Evolutionary conservation across 2,113 vertebrate species (phyloP).

Genomic region (Catharus minimus): DNA sequence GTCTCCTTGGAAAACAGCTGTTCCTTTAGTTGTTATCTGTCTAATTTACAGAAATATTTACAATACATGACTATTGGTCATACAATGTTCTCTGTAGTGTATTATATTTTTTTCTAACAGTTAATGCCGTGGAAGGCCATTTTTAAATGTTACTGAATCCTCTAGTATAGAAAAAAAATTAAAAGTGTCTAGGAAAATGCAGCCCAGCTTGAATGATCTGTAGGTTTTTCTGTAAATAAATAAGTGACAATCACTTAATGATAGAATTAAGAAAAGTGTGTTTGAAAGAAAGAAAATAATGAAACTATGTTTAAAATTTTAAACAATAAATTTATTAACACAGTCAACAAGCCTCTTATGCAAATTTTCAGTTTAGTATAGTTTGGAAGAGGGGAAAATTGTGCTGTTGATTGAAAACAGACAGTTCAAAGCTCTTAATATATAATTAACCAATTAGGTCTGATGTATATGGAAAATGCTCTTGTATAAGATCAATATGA

Average conservation of each 20-base stretch:
- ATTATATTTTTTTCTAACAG: not conserved
- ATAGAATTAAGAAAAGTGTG: not conserved
- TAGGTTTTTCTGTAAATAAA: not conserved
- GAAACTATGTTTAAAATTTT: not conserved
- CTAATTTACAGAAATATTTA: not conserved
- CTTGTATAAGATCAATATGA: not conserved
- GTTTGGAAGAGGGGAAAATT: not conserved
- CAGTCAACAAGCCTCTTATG: not conserved
- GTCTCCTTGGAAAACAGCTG: not conserved
- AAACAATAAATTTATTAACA: not conserved
- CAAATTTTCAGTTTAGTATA: not conserved
- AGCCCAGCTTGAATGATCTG: not conserved
- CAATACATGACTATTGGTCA: not conserved
- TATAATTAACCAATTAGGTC: not conserved
- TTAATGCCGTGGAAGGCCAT: not conserved
- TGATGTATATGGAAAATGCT: not conserved
- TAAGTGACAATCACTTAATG: not conserved
- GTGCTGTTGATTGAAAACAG: not conserved
- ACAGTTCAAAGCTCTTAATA: not conserved
- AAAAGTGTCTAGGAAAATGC: not conserved
- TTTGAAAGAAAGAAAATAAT: not conserved
- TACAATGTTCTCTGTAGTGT: not conserved
- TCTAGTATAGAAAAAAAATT: not conserved
- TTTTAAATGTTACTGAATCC: not conserved
- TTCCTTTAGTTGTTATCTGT: not conserved